Evolutionary conservation across 2,797 vertebrate genomes (phyloP), one percentile per base, ranked within the genome.

Genomic region (Gobio occitaniae): DNA sequence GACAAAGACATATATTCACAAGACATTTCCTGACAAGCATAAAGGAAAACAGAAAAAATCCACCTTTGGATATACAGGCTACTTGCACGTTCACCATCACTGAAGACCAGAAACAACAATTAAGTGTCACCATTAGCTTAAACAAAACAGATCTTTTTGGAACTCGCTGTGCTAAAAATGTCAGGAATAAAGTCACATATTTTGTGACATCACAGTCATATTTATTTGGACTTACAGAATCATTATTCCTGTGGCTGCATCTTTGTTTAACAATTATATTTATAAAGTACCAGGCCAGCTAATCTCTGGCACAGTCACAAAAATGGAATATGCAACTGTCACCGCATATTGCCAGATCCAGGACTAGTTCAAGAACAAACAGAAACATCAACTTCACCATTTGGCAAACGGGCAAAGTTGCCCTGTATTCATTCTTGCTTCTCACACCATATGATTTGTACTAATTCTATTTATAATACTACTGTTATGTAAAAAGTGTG

Each of bases 41-140:
- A 38, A 76, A 15, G 38, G 38, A 47, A 61, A 78, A 63, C 54
- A 61, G 54, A 61, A 65, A 78, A 44, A 21, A 25, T 44, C 36
- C 38, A 44, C 56, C 36, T 44, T 78, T 11, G 79, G 36, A 66
- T 77, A 83, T 59, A 83, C 2, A 2, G 32, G 32, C 32, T 36
- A 65, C 80, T 80, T 81, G 65, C 82, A 83, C 3, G 21, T 4
- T 56, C 52, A 38, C 89, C 89, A 82, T 78, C 78, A 89, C 83
- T 91, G 90, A 80, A 90, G 89, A 89, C 88, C 69, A 52, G 82
- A 88, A 90, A 86, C 86, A 82, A 91, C 89, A 91, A 92, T 89
- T 90, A 89, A 93, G 88, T 92, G 91, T 94, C 94, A 94, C 89
- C 89, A 88, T 91, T 86, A 90, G 92, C 91, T 84, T 88, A 94